Evolutionary conservation across 2,888 invertebrate species (phyloP).

Genomic region (Callimorpha dominula): DNA sequence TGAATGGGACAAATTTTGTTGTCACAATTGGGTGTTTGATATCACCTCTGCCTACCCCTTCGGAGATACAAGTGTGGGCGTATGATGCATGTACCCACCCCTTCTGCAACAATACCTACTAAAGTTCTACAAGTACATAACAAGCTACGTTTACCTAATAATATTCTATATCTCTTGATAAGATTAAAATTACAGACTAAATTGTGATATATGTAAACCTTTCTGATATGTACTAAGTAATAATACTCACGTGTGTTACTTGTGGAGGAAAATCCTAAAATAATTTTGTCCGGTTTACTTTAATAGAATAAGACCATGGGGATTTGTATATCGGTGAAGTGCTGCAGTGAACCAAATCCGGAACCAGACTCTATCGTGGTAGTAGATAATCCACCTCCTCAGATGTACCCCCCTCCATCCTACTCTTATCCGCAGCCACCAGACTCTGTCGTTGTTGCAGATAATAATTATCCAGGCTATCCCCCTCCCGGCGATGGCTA

Average conservation of each 20-base stretch:
- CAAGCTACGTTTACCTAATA: background rate
- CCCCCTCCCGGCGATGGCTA: background rate
- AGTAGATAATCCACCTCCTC: slow-evolving; percentile 6
- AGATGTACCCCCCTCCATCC: background rate
- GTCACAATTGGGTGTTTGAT: too few species aligned
- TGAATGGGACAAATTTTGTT: too few species aligned
- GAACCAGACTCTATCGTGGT: slow-evolving; percentile 3
- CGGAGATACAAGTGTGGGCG: background rate
- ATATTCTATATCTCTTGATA: slow-evolving; percentile 6
- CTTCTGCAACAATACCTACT: background rate
- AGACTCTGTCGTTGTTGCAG: slow-evolving; percentile 45
- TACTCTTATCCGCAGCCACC: slow-evolving; percentile 8
- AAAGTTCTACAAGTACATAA: background rate
- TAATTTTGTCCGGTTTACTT: background rate
- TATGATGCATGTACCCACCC: background rate
- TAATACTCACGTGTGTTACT: slow-evolving; percentile 4
- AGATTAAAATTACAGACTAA: slow-evolving; percentile 2
- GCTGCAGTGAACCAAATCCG: slow-evolving; percentile 32
- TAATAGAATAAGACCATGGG: slow-evolving; percentile 5
- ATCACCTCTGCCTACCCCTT: background rate
- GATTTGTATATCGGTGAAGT: slow-evolving; percentile 11
- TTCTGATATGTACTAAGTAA: slow-evolving; percentile 3
- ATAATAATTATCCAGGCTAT: slow-evolving; percentile 19
- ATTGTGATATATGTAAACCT: slow-evolving; percentile 8
- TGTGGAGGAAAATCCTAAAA: background rate